These are phyloP conservation scores for Corythaixoides concolor DNA, from an alignment of 2,113 vertebrate genomes.

Conservation along the genomic window DNA sequence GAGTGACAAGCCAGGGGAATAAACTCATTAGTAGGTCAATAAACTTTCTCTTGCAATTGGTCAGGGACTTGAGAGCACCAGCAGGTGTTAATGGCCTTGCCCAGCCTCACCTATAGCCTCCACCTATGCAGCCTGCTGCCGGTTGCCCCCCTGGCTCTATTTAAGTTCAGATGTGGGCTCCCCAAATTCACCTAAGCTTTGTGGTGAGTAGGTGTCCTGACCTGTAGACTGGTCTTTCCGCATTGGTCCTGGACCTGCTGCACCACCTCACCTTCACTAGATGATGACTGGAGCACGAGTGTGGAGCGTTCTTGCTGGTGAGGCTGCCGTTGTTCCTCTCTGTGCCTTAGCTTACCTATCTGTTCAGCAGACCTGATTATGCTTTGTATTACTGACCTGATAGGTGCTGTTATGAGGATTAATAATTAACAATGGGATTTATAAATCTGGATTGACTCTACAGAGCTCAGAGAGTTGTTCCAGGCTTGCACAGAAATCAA, in stretches of 20 bases:
- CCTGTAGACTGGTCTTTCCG: not conserved
- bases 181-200: fast-evolving
- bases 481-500: slow-evolving; percentile 5
- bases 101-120: not conserved
- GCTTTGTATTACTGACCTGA: not conserved
- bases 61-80: not conserved
- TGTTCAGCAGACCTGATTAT: not conserved
- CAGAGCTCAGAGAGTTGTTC: not conserved
- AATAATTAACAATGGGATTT: slow-evolving; percentile 24
- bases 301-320: not conserved
- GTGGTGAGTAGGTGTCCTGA: not conserved
- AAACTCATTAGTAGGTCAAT: not conserved
- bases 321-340: not conserved
- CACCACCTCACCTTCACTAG: not conserved
- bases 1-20: not conserved
- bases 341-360: slow-evolving; percentile 1
- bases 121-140: not conserved
- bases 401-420: not conserved
- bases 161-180: not conserved
- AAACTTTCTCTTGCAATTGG: not conserved
- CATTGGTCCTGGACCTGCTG: not conserved
- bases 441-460: not conserved
- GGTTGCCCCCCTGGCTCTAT: not conserved
- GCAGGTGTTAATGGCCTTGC: not conserved
- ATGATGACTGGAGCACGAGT: fast-evolving